phyloP scores from a whole-genome alignment of 2,113 vertebrate genomes.

The Aegotheles bennettii region DNA sequence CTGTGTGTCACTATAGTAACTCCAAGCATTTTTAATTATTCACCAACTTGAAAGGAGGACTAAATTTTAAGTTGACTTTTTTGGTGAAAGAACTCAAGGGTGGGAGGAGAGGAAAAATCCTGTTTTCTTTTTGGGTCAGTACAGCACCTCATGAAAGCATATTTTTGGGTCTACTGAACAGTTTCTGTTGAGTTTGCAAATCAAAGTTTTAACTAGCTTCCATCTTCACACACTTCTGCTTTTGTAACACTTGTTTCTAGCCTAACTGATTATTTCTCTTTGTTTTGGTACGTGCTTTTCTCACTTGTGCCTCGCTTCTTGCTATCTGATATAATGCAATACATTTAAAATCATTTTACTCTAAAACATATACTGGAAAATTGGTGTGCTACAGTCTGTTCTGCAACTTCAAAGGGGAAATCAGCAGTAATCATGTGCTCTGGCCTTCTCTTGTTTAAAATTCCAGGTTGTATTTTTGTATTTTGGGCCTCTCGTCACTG shows the following conservation, averaged over 20 bases:
- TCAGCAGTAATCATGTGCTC: neutral
- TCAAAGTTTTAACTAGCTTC: neutral
- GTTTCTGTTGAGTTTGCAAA: neutral
- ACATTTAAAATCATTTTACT: neutral
- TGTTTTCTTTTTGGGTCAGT: neutral
- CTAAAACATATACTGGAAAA: neutral
- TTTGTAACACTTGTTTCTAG: neutral
- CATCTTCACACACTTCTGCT: neutral
- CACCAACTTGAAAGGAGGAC: neutral
- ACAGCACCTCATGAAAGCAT: neutral
- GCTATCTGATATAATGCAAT: neutral
- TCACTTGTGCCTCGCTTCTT: neutral
- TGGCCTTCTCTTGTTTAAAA: neutral
- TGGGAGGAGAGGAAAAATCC: no score
- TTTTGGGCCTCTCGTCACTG: neutral
- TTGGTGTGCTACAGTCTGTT: neutral
- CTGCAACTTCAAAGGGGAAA: neutral
- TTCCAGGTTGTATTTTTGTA: neutral
- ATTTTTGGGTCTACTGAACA: neutral
- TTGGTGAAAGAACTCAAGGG: neutral
- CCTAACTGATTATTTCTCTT: neutral
- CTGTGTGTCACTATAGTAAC: neutral
- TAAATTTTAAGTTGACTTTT: neutral
- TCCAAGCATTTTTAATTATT: no score
- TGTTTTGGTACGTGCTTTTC: neutral